Percentiles rank a stretch among this genome's conserved stretches.
phyloP scores from a whole-genome alignment of 2,113 vertebrate species.

The Pomatorhinus ruficollis region DNA sequence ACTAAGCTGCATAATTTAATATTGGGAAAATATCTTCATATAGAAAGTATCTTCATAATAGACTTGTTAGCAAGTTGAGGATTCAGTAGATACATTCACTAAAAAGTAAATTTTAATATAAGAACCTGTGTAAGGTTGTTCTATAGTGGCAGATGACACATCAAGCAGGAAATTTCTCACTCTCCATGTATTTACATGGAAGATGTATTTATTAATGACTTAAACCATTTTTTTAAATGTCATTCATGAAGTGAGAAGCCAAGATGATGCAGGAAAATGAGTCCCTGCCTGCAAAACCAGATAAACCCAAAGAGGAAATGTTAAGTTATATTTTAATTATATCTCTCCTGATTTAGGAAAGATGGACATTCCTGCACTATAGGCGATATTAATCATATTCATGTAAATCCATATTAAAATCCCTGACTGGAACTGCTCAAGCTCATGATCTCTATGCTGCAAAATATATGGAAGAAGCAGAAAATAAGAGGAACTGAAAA shows the following conservation, averaged over 20 bases:
- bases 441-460: neutral
- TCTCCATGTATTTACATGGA: neutral
- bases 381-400: neutral
- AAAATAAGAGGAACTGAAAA: neutral
- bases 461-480: neutral
- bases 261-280: neutral
- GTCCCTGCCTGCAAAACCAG: neutral
- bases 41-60: neutral
- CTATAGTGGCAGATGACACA: neutral
- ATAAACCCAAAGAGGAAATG: neutral
- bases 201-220: neutral
- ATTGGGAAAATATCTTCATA: neutral
- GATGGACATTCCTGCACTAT: neutral
- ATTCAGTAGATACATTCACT: neutral
- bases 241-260: neutral
- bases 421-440: neutral
- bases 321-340: neutral
- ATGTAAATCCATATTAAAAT: neutral
- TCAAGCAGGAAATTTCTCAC: neutral
- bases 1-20: neutral
- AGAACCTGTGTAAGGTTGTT: neutral
- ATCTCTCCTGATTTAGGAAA: neutral
- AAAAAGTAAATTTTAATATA: neutral
- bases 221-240: neutral
- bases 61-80: neutral